Evolutionary conservation across 2,888 invertebrate genomes (phyloP).

Genomic region (Neocrepidodera transversa): DNA sequence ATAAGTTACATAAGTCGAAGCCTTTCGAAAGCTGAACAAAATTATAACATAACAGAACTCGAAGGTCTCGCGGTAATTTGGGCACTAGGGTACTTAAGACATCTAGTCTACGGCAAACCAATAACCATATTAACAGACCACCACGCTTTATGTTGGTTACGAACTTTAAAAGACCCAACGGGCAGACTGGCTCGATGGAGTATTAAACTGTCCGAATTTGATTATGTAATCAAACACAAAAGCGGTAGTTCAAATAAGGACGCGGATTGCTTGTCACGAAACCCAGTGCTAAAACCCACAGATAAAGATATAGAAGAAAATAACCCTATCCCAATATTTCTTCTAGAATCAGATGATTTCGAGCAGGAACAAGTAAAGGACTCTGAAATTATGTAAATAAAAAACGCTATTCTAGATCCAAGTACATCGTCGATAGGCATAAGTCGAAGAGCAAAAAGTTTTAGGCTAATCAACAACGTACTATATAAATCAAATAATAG

Average conservation of each 20-base stretch:
- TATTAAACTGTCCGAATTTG: not conserved
- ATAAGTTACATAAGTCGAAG: slow-evolving; percentile 39
- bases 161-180: slow-evolving; percentile 24
- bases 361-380: slow-evolving; percentile 32
- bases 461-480: slow-evolving; percentile 26
- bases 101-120: slow-evolving; percentile 36
- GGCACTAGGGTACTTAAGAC: slow-evolving; percentile 33
- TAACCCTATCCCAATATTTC: slow-evolving; percentile 30
- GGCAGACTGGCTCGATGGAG: slow-evolving; percentile 18
- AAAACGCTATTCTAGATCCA: slow-evolving; percentile 26
- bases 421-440: slow-evolving; percentile 20
- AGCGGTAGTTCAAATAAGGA: not conserved
- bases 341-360: slow-evolving; percentile 27
- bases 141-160: slow-evolving; percentile 31
- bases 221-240: slow-evolving; percentile 16
- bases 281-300: slow-evolving; percentile 22
- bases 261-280: slow-evolving; percentile 27
- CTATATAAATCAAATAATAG: slow-evolving; percentile 36
- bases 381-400: slow-evolving; percentile 18
- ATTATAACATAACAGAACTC: slow-evolving; percentile 36
- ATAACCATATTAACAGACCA: no score
- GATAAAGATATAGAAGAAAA: slow-evolving; percentile 9
- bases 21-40: slow-evolving; percentile 38
- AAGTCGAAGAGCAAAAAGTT: no score
- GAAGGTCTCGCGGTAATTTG: slow-evolving; percentile 35